A percentile compares a stretch with the other conserved stretches of the same genome.
phyloP scores from a whole-genome alignment of 2,888 invertebrate species.

The Thera britannica region DNA sequence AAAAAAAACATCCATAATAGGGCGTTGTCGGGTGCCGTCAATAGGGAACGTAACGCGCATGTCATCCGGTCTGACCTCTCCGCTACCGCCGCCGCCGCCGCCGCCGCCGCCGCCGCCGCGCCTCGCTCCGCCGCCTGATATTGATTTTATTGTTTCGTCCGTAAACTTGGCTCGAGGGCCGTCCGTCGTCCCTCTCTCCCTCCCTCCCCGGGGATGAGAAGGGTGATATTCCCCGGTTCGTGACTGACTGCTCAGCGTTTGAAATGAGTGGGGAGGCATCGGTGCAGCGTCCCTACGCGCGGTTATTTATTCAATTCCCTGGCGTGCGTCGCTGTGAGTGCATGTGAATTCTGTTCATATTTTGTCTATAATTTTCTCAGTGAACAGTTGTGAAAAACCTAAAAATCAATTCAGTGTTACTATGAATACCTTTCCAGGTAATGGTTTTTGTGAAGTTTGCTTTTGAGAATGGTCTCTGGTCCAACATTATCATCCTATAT shows the following conservation, averaged over 20 bases:
- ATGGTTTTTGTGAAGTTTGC: not conserved
- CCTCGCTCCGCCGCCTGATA: not conserved
- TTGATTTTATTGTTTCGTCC: not conserved
- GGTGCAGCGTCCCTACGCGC: not conserved
- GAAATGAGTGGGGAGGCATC: not conserved
- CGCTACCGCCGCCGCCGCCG: no score
- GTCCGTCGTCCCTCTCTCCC: no score
- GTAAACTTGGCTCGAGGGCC: not conserved
- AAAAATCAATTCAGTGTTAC: not conserved
- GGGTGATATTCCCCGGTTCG: not conserved
- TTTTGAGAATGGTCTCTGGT: no score
- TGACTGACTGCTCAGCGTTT: not conserved
- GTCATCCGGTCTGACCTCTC: not conserved
- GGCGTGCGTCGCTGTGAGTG: not conserved
- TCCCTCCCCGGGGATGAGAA: not conserved
- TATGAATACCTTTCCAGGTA: not conserved
- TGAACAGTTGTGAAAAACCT: not conserved
- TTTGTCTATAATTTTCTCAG: not conserved
- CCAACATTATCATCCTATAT: no score
- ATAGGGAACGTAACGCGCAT: not conserved
- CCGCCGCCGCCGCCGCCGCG: no score
- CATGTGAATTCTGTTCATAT: not conserved
- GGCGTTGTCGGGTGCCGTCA: no score
- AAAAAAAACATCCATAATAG: no score
- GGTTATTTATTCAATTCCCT: not conserved